Base-by-base conservation (phyloP, 2,888 invertebrate genomes). In the Clostera curtula region DNA sequence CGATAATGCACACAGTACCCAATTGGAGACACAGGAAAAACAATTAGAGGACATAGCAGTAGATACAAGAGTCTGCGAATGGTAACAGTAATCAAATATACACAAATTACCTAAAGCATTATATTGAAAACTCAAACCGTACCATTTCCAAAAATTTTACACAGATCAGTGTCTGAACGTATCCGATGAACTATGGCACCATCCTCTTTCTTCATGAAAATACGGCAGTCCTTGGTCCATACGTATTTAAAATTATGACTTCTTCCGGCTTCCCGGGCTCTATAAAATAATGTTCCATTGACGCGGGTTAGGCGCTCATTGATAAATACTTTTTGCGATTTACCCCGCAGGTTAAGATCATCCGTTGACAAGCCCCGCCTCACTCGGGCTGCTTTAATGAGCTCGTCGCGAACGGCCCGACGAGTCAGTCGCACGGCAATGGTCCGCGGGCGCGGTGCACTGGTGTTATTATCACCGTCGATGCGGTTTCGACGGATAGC, bases 271-370 rank as follows among this genome's bases (percentile, higher is more conserved):
- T 15, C 4, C 6, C 15, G 15, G 15, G 15, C 15, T 5, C 4
- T 15, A 6, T 15, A 15, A 6, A 15, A 15, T 4, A 15, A 6
- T 5, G 4, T 4, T 4, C 15, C 4, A 6, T 15, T 15, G 6
- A 15, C 6, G 6, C 4, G 15, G 6, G 15, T 5, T 6, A 15
- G 15, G 6, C 15, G 15, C 6, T 15, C 15, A 15, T 15, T 15
- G 4, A 15, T 15, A 15, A 5, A 15, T 5, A 15, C 15, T 5
- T 6, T 4, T 5, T 6, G 25, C 15, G 24, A 15, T 33, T 30
- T 19, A 12, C 24, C 24, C 25, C 27, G 12, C 27, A 20, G 24
- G 25, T 23, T 30, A 6, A 15, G 15, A 15, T 15, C 15, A 15
- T 4, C 6, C 15, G 15, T 15, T 4, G 15, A 5, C 4, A 15